Conservation (phyloP, 2,888 invertebrate genomes). For the Drosophila ezoana region DNA sequence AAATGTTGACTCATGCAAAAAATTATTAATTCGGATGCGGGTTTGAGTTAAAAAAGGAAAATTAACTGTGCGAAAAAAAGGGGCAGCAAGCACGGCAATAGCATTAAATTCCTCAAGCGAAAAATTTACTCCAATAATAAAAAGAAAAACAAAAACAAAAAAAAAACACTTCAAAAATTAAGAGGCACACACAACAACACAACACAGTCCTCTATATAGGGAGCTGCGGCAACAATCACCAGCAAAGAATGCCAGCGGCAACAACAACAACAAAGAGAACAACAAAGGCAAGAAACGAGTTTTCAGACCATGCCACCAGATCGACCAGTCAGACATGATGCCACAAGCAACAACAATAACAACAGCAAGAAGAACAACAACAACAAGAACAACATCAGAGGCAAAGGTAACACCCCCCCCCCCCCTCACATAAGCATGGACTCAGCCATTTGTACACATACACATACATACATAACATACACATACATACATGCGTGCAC, state of each 20-base stretch:
- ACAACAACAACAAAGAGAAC: conserved; percentile 51
- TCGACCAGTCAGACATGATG: conserved; percentile 73
- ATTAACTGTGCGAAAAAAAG: conserved; percentile 72
- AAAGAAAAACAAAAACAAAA: conserved; percentile 37
- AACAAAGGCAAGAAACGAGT: conserved; percentile 68
- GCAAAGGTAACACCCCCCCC: conserved; percentile 54
- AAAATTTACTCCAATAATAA: conserved; percentile 76
- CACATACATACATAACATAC: conserved; percentile 10
- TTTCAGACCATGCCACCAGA: conserved; percentile 72
- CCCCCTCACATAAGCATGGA: conserved; percentile 49
- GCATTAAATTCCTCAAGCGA: conserved; percentile 78
- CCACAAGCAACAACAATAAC: conserved; percentile 59
- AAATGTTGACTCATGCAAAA: conserved; percentile 50
- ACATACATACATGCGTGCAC: background rate
- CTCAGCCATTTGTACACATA: conserved; percentile 1
- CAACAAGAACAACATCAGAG: background rate
- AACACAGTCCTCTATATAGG: conserved; percentile 16
- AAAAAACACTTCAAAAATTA: conserved; percentile 22
- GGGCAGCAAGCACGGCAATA: conserved; percentile 57
- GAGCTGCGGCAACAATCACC: conserved; percentile 68
- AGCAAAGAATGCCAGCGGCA: conserved; percentile 72
- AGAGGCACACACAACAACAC: background rate
- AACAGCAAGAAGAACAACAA: conserved; percentile 23
- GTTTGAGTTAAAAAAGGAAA: conserved; percentile 38
- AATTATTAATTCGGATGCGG: conserved; percentile 48